Base-by-base conservation (phyloP, 2,888 invertebrate genomes). In the Mythimna pallens region DNA sequence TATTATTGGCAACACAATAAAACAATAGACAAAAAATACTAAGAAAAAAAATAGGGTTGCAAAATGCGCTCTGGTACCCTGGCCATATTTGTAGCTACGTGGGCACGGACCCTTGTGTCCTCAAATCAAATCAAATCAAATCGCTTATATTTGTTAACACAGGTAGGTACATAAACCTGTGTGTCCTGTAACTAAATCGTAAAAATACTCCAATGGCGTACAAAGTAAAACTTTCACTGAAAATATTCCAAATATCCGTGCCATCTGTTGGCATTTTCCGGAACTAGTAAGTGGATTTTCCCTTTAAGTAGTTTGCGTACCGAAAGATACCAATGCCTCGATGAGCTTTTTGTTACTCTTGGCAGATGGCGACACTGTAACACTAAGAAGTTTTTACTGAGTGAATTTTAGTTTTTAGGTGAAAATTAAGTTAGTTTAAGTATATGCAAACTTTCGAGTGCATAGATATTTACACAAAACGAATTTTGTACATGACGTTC, bases 181-280 rank as follows among this genome's bases (percentile, higher is more conserved):
- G 22, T 40, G 52, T 5, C 20, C 9, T 73, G 7, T 63, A 47
- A 73, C 10, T 22, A 73, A 62, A 63, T 55, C 25, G 7, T 40
- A 52, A 72, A 58, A 40, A 47, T 43, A n/a, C n/a, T 47, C 2
- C 2, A 4, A 17, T 25, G 47, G 6, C 12, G 22, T 14, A 7
- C 10, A 47, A 47, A 57, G 12, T 17, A 10, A n/a, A 57, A 36
- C 25, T 47, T 47, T 25, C 9, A 20, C 14, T 25, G 22, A 40
- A n/a, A 52, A 36, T 2, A 47, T 50, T 58, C 2, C 8, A 17
- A 43, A n/a, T 52, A 20, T 22, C 30, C 70, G 10, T 69, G 88
- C 80, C 88, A 87, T 83, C 89, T 87, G 52, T 76, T 72, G 71
- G 30, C 20, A 65, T 86, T 87, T 85, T 82, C 81, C 78, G 4